Evolutionary conservation across 2,888 invertebrate genomes (phyloP), one percentile per base, ranked within the genome.

Genomic region (Exocentrus adspersus): DNA sequence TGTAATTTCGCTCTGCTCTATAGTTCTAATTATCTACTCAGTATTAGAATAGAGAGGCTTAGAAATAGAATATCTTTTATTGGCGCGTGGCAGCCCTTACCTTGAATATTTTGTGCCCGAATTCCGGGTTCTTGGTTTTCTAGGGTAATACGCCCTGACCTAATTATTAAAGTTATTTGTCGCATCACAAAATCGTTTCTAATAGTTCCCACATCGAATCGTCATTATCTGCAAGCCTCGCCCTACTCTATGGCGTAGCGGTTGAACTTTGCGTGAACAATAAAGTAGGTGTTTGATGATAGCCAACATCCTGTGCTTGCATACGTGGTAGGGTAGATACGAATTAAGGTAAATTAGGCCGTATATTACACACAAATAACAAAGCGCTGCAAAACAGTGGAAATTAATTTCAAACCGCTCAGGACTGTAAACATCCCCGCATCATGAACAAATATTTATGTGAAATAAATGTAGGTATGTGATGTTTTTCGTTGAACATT

Each of bases 331-430:
- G 21, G n/a, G 32, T 54, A 48, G 30, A 43, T 30, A 24, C 53
- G 53, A 19, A 17, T 60, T 46, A 19, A 17, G 32, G 46, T 20
- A 60, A 61, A 61, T 61, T 61, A 56, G 61, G 46, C 42, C 61
- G 50, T 54, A 24, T 24, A 54, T 48, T 48, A 54, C 45, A 43
- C 41, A 12, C 52, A 19, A 53, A 45, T 53, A 53, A 41, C 14
- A 41, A 16, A 42, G 41, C 30, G 9, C 20, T 42, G 53, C 43
- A 54, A 54, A 42, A 61, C 32, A 19, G 52, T 24, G 61, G 48
- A 54, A 61, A 61, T 43, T 59, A 50, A 45, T 60, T 60, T 32
- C 24, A 42, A 52, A 20, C 51, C 46, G 16, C 46, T 32, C 30
- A 19, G 20, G 57, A 10, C 21, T 10, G 16, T 37, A 30, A 30